These are phyloP conservation scores for Sphyrna mokarran DNA, from an alignment of 2,113 vertebrate species.

Conservation along the genomic window DNA sequence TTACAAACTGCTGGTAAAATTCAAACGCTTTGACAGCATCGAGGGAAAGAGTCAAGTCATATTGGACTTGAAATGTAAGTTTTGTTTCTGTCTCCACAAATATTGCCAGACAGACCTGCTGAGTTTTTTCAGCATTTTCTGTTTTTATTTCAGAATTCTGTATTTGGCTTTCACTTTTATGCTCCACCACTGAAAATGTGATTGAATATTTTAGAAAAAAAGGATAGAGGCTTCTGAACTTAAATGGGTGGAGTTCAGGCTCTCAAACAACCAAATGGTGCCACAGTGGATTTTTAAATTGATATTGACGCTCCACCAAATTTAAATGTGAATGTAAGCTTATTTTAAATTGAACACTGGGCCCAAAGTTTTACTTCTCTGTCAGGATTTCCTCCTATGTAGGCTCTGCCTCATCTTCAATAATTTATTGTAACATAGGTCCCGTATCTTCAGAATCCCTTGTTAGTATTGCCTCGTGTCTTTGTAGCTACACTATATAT, in stretches of 20 bases:
- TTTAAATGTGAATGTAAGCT: neutral
- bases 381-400: neutral
- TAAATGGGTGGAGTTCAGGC: neutral
- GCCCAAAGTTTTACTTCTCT: neutral
- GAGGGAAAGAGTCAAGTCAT: too few relatives aligned
- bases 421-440: neutral
- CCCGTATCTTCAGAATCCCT: neutral
- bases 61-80: too few relatives aligned
- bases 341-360: neutral
- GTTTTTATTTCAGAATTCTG: too few relatives aligned
- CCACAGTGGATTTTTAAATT: neutral
- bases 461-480: conserved; percentile 3
- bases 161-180: too few relatives aligned
- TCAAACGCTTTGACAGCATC: too few relatives aligned
- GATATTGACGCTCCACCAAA: neutral
- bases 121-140: too few relatives aligned
- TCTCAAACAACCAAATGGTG: neutral
- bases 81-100: too few relatives aligned
- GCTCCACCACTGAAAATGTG: neutral
- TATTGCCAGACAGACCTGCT: too few relatives aligned
- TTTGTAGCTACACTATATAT: neutral
- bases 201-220: neutral
- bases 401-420: neutral
- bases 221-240: neutral
- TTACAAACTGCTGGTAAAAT: too few relatives aligned